Conservation (phyloP, 2,888 invertebrate genomes). For the Sussaba pulchella region DNA sequence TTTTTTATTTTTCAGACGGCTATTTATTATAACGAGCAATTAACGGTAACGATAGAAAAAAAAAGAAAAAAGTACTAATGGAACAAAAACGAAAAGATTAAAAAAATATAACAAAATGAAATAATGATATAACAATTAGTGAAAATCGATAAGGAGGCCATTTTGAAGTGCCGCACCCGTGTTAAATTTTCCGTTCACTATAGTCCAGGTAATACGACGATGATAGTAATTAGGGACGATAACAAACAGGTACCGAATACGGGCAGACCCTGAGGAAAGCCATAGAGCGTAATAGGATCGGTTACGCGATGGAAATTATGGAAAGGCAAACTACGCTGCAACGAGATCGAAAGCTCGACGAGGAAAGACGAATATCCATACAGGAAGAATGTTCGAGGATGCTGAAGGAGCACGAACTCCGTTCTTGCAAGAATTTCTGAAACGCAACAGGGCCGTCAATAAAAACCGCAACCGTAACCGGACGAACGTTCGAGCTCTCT, state of each 20-base stretch:
- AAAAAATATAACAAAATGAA: not conserved
- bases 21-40: not conserved
- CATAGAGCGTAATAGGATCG: constrained; percentile 23
- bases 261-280: constrained; percentile 52
- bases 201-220: not conserved
- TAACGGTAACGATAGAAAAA: not conserved
- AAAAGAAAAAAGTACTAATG: not conserved
- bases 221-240: not conserved
- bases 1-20: no score
- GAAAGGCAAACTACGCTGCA: constrained; percentile 35
- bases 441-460: no score
- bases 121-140: not conserved
- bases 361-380: constrained; percentile 44
- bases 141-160: not conserved
- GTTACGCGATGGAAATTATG: constrained; percentile 51
- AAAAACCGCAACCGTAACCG: not conserved
- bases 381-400: constrained; percentile 63
- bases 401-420: constrained; percentile 55
- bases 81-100: not conserved
- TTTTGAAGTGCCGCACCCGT: no score
- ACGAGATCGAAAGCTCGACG: constrained; percentile 30
- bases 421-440: constrained; percentile 49
- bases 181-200: not conserved
- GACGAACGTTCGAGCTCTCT: constrained; percentile 2
- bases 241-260: constrained; percentile 57